phyloP scores from a whole-genome alignment of 2,797 vertebrate genomes.

The Gymnoscopelus microlampas region DNA sequence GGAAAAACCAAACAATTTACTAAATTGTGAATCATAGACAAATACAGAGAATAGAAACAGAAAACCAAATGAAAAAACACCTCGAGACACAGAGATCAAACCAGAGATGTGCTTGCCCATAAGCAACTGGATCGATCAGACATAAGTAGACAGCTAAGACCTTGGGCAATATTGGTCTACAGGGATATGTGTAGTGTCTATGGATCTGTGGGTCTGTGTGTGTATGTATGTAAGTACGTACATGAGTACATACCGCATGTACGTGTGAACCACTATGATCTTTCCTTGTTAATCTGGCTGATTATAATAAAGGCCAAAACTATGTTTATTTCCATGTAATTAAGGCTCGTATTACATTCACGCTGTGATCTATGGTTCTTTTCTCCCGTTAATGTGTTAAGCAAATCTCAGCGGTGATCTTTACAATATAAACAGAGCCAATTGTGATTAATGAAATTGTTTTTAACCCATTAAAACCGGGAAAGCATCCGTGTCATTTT shows the following conservation, averaged over 20 bases:
- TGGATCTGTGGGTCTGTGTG: conserved; percentile 33
- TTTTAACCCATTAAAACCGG: background rate
- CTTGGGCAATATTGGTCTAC: conserved; percentile 65
- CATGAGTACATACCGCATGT: conserved; percentile 2
- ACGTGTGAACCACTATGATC: conserved; percentile 49
- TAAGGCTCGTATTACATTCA: conserved; percentile 41
- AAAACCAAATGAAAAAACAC: conserved; percentile 26
- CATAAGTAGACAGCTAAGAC: conserved; percentile 50
- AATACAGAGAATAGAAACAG: conserved; percentile 23
- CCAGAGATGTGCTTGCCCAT: conserved; percentile 50
- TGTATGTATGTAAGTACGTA: background rate
- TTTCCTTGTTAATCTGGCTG: conserved; percentile 63
- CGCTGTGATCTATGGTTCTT: conserved; percentile 23
- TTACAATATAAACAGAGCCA: conserved; percentile 20
- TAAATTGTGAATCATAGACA: background rate
- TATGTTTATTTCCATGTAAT: conserved; percentile 53
- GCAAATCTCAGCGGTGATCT: conserved; percentile 1
- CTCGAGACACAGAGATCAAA: conserved; percentile 17
- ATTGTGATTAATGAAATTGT: background rate
- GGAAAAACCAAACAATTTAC: background rate
- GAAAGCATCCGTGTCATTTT: no score
- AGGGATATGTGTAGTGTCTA: conserved; percentile 48
- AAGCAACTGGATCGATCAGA: conserved; percentile 68
- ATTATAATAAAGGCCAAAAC: conserved; percentile 66
- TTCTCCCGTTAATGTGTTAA: conserved; percentile 12